Conservation (phyloP, 2,888 invertebrate genomes). For the Galerucella nymphaeae region DNA sequence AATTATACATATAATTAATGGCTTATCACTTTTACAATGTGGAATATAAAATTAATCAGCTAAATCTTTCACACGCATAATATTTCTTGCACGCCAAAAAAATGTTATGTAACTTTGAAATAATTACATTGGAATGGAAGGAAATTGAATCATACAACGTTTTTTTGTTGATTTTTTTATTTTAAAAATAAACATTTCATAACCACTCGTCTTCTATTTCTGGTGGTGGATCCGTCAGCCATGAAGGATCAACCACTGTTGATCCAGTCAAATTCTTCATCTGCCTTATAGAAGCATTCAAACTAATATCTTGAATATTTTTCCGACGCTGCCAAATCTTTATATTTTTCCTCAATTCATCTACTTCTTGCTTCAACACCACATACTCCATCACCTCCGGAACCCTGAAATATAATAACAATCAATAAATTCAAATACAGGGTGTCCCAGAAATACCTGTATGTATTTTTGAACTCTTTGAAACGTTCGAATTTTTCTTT, state of each 20-base stretch:
- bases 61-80: slow-evolving; percentile 28
- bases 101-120: too few relatives aligned
- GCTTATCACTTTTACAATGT: slow-evolving; percentile 24
- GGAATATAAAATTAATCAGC: slow-evolving; percentile 17
- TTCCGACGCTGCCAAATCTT: slow-evolving; percentile 54
- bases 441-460: slow-evolving; percentile 31
- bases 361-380: slow-evolving; percentile 65
- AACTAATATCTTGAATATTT: slow-evolving; percentile 56
- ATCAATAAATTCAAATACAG: not conserved
- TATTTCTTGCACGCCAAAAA: not conserved
- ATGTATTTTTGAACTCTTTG: slow-evolving; percentile 60
- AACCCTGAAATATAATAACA: slow-evolving; percentile 48
- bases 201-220: slow-evolving; percentile 25
- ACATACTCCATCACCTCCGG: slow-evolving; percentile 73
- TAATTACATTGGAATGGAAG: too few relatives aligned
- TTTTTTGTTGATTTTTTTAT: not conserved
- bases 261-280: slow-evolving; percentile 55
- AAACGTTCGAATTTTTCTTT: slow-evolving; percentile 56
- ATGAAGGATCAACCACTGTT: slow-evolving; percentile 42
- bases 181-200: not conserved
- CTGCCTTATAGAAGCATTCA: slow-evolving; percentile 55
- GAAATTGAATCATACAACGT: not conserved
- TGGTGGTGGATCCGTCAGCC: slow-evolving; percentile 44
- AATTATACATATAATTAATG: slow-evolving; percentile 43
- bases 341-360: slow-evolving; percentile 49